A percentile compares a stretch with the other conserved stretches of the same genome.
Conservation (phyloP, 2,113 vertebrate species). For the Tringa solitaria region DNA sequence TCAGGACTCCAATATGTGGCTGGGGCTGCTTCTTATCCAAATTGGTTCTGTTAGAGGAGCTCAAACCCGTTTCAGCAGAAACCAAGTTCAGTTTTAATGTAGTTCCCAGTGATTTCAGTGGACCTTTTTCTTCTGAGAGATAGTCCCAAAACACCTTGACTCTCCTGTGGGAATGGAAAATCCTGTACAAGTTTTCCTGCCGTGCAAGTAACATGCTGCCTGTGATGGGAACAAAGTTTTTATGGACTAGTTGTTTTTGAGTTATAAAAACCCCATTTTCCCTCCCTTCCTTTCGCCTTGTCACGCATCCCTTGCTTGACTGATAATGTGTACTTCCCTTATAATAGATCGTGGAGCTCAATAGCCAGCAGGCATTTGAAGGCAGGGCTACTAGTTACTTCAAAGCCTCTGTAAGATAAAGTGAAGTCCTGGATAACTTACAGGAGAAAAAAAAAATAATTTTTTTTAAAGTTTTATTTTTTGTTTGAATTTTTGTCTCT, state of each 20-base stretch:
- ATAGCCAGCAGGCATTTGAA: neutral
- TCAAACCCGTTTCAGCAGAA: neutral
- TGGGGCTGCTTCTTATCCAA: neutral
- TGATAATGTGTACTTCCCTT: neutral
- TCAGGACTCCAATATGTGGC: neutral
- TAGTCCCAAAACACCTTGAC: neutral
- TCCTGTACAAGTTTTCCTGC: neutral
- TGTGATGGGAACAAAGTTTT: neutral
- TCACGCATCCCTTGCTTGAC: neutral
- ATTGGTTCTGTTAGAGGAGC: neutral
- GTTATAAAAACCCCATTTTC: neutral
- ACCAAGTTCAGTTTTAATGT: neutral
- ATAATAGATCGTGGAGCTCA: neutral
- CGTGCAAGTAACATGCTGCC: neutral
- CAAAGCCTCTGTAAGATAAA: neutral
- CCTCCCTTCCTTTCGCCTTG: neutral
- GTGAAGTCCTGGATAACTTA: neutral
- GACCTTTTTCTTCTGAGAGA: neutral
- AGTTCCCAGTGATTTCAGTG: neutral
- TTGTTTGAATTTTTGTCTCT: conserved; percentile 43
- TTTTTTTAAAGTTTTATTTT: neutral
- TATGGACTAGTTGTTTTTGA: neutral
- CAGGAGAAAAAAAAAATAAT: neutral
- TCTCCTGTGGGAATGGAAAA: neutral
- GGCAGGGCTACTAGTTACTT: neutral